Evolutionary conservation across 2,797 vertebrate species (phyloP).

Genomic region (Melanotaenia maccullochi): DNA sequence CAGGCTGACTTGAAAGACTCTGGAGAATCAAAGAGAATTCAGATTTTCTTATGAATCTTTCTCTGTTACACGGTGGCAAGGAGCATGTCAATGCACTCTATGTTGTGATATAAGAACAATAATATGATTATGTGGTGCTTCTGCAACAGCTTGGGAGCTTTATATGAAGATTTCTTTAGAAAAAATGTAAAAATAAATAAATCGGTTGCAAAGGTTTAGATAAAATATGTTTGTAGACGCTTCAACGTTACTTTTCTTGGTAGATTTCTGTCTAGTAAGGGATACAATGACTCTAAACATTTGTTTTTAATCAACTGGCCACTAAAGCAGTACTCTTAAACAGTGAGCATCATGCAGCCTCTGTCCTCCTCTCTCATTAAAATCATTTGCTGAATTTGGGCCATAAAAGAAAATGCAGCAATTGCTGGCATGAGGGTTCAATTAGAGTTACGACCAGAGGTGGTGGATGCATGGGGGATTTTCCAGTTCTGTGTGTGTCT

Average conservation of each 20-base stretch:
- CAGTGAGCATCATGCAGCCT: slow-evolving; percentile 51
- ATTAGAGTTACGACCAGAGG: slow-evolving; percentile 67
- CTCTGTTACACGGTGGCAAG: slow-evolving; percentile 3
- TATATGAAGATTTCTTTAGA: not conserved
- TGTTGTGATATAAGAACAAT: slow-evolving; percentile 8
- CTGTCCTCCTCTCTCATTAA: slow-evolving; percentile 71
- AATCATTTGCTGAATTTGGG: slow-evolving; percentile 80
- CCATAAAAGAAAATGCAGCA: slow-evolving; percentile 78
- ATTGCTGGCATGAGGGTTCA: slow-evolving; percentile 78
- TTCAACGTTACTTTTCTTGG: slow-evolving; percentile 3
- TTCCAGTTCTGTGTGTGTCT: slow-evolving; percentile 37
- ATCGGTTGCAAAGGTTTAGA: slow-evolving; percentile 6
- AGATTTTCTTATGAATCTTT: slow-evolving; percentile 5
- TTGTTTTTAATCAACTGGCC: slow-evolving; percentile 72
- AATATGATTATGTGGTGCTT: not conserved
- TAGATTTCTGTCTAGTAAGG: slow-evolving; percentile 20
- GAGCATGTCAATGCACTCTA: slow-evolving; percentile 21
- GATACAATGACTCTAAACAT: slow-evolving; percentile 59
- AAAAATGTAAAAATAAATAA: not conserved
- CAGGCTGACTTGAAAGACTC: slow-evolving; percentile 49
- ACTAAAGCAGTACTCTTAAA: slow-evolving; percentile 69
- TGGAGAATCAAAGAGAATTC: slow-evolving; percentile 46
- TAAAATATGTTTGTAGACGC: not conserved
- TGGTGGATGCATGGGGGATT: slow-evolving; percentile 31
- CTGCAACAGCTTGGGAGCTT: not conserved